Evolutionary conservation across 1,140 invertebrate genomes (phyloP), one percentile per base, ranked within the genome.

Genomic region (Rhagoletis pomonella): DNA sequence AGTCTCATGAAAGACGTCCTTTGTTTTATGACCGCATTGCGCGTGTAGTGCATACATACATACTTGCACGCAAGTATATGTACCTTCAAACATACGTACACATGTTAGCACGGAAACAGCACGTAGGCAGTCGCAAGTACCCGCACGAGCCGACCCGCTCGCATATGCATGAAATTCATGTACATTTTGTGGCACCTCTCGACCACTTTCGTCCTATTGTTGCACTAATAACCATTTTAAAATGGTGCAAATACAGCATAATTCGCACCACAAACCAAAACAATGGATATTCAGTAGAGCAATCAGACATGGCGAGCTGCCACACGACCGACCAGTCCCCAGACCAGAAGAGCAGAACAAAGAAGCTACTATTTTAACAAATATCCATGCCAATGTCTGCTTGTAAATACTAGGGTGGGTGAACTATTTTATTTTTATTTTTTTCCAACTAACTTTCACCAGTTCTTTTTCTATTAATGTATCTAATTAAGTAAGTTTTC

Each of bases 21-120:
- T 92, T 92, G 91, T 92, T 92, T 92, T 91, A 92, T 89, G 90
- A 92, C 91, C 91, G 86, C 91, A 92, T 89, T 90, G 90, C 89
- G 89, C 91, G 91, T 89, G 90, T 29, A 29, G 29, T 91, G 10
- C 3, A 17, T 42, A n/a, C 3, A 17, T 42, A n/a, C 17, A 91
- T 90, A 90, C 90, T 88, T 90, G 29, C 64, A 62, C 17, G 2
- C 6, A 62, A 7, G 5, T 29, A 29, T 29, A 29, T 29, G 29
- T 29, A 29, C 29, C 29, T 29, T 29, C 17, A 17, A 4, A 62
- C 12, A n/a, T 6, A 62, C 60, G 4, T 62, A n/a, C 60, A 17
- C 4, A 62, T 62, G 1, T 12, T 29, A 67, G 65, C 39, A 67
- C 19, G 65, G 29, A 42, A 12, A 59, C 58, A 44, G 67, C 14